These are phyloP conservation scores for Melieria omissa DNA, from an alignment of 2,888 invertebrate species.

Conservation along the genomic window DNA sequence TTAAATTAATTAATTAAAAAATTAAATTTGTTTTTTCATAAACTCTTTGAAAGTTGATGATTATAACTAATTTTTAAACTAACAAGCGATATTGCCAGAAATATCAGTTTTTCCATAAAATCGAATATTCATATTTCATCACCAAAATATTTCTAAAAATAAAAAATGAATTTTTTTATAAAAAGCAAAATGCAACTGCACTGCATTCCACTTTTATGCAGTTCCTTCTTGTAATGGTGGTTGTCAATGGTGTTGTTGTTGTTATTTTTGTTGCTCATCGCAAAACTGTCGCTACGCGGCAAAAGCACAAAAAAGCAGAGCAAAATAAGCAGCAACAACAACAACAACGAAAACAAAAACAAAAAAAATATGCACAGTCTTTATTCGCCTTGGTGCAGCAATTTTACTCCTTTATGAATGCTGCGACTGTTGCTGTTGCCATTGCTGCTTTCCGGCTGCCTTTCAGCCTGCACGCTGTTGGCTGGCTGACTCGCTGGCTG, in stretches of 20 bases:
- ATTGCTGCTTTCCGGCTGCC: conserved; percentile 2
- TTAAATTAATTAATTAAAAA: too few relatives aligned
- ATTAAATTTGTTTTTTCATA: too few relatives aligned
- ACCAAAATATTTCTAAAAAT: background rate
- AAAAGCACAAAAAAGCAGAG: conserved; percentile 23
- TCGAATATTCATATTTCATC: background rate
- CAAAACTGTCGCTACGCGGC: conserved; percentile 33
- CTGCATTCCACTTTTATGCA: background rate
- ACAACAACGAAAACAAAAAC: conserved; percentile 17
- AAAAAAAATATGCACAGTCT: background rate
- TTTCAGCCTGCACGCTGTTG: conserved; percentile 20
- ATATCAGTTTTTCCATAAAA: background rate
- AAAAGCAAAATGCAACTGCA: background rate
- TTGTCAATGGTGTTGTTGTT: background rate
- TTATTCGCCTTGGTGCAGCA: conserved; percentile 16
- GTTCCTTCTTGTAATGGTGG: background rate
- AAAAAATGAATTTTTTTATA: background rate
- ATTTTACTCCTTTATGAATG: conserved; percentile 24
- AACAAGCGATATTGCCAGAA: too few relatives aligned
- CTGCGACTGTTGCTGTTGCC: conserved; percentile 3
- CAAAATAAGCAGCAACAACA: conserved; percentile 20
- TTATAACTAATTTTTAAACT: too few relatives aligned
- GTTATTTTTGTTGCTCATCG: conserved; percentile 13
- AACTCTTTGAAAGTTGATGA: too few relatives aligned
- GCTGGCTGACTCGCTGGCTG: conserved; percentile 21